A percentile compares a stretch with the other conserved stretches of the same genome.
These are phyloP conservation scores for Andinoacara biseriatus DNA, from an alignment of 2,113 vertebrate genomes.

Conservation along the genomic window DNA sequence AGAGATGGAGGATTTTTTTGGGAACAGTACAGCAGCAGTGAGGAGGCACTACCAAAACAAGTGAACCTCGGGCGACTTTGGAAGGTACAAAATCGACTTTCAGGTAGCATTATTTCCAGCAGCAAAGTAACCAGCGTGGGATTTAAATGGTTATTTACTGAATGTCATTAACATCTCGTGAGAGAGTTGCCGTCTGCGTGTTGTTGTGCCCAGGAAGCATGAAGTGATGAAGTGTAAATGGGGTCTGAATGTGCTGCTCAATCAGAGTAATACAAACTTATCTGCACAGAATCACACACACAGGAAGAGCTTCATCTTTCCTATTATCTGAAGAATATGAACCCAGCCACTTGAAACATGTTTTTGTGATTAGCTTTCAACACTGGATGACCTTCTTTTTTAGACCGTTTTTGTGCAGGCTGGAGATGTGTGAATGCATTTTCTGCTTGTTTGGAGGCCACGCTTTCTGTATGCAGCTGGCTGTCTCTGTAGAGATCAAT, in stretches of 20 bases:
- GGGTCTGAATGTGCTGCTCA: not conserved
- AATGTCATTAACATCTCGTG: not conserved
- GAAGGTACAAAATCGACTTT: too few species aligned
- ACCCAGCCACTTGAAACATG: not conserved
- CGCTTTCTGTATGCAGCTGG: not conserved
- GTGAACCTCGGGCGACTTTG: too few species aligned
- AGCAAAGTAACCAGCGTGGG: too few species aligned
- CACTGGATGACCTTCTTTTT: not conserved
- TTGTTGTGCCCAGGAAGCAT: not conserved
- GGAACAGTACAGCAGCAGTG: too few species aligned
- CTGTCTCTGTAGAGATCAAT: not conserved
- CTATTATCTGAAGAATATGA: not conserved
- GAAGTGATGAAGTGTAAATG: not conserved
- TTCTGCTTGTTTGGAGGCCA: not conserved
- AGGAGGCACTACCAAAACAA: too few species aligned
- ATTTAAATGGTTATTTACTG: not conserved
- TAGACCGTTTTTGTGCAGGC: not conserved
- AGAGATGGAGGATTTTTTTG: too few species aligned
- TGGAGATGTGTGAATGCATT: not conserved
- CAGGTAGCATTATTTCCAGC: too few species aligned
- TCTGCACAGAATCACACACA: not conserved
- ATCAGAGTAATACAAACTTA: too few species aligned
- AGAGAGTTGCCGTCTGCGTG: not conserved
- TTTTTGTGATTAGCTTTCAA: not conserved
- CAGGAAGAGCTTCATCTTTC: not conserved